Percentiles rank a stretch among this genome's conserved stretches.
Conservation (phyloP, 2,113 vertebrate species). For the Nymphicus hollandicus region DNA sequence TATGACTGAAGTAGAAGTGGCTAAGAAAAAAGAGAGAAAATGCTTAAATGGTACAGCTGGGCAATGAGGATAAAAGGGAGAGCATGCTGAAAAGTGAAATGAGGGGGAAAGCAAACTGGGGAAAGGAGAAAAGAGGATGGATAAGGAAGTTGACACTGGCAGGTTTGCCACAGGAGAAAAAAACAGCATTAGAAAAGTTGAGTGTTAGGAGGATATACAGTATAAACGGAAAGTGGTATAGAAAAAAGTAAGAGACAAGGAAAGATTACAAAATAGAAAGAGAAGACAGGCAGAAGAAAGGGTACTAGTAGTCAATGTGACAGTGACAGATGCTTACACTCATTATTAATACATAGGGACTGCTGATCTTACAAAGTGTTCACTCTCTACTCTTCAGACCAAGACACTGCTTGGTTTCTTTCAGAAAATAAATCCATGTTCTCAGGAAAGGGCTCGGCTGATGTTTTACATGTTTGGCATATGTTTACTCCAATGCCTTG, state of each 20-base stretch:
- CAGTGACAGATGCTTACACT: not conserved
- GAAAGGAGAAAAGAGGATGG: not conserved
- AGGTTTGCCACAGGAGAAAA: not conserved
- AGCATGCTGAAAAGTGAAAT: not conserved
- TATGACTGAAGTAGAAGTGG: not conserved
- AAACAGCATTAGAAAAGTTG: not conserved
- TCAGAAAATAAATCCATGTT: not conserved
- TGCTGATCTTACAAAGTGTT: not conserved
- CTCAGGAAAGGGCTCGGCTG: not conserved
- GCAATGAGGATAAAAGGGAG: not conserved
- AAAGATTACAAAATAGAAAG: not conserved
- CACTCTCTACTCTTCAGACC: not conserved
- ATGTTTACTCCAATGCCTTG: not conserved
- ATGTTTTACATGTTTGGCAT: not conserved
- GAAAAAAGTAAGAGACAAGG: not conserved
- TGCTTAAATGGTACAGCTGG: not conserved
- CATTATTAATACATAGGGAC: not conserved
- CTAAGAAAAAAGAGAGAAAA: not conserved
- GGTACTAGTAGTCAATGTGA: not conserved
- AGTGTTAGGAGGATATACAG: not conserved
- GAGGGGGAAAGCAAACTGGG: not conserved
- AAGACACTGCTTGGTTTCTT: not conserved
- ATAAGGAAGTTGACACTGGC: not conserved
- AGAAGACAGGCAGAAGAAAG: not conserved
- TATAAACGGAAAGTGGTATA: not conserved